Percentiles rank a stretch among this genome's conserved stretches.
These are phyloP conservation scores for Parauchenoglanis punctatus DNA, from an alignment of 2,797 vertebrate genomes.

Conservation along the genomic window DNA sequence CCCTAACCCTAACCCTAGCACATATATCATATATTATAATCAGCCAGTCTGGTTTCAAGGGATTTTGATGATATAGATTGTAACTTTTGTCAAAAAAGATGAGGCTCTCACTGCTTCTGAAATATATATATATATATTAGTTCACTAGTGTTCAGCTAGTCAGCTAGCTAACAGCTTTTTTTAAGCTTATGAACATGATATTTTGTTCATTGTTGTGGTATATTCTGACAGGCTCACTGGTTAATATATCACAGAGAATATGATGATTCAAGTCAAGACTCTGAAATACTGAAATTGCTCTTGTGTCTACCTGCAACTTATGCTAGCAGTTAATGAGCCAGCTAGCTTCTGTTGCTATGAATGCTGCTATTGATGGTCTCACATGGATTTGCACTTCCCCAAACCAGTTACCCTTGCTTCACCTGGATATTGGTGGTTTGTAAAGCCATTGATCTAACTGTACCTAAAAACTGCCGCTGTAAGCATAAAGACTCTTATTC, in stretches of 20 bases:
- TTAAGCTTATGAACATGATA: neutral
- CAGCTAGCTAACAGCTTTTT: neutral
- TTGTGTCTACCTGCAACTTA: neutral
- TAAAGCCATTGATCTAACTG: too few species aligned
- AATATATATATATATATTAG: neutral
- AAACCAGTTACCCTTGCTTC: neutral
- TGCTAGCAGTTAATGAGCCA: neutral
- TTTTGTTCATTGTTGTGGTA: neutral
- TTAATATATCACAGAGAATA: neutral
- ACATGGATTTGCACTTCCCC: neutral
- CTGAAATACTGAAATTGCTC: neutral
- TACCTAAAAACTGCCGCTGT: neutral
- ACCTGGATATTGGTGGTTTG: neutral
- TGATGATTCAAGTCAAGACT: neutral
- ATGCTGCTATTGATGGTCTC: neutral
- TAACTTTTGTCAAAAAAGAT: neutral
- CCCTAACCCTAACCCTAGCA: neutral
- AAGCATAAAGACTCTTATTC: neutral
- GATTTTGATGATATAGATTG: neutral
- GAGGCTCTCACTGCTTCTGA: neutral
- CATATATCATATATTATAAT: too few species aligned
- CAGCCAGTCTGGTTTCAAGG: too few species aligned
- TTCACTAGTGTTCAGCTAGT: neutral
- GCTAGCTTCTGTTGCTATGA: neutral
- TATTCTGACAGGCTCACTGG: neutral